phyloP scores from a whole-genome alignment of 2,888 invertebrate species.

The Ornithoptera priamus region DNA sequence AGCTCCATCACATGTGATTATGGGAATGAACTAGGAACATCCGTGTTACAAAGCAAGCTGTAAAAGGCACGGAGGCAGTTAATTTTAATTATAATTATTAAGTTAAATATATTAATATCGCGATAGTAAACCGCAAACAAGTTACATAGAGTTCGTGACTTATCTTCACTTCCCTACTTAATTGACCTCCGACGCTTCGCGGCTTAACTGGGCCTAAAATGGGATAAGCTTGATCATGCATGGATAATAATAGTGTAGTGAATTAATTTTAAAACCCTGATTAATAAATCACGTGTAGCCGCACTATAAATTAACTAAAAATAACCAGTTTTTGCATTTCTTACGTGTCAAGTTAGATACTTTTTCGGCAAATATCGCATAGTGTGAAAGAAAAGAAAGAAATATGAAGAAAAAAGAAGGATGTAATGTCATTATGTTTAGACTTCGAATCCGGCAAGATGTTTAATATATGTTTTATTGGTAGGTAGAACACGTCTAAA shows the following conservation, averaged over 20 bases:
- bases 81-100: neutral
- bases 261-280: neutral
- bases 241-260: neutral
- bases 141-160: slow-evolving; percentile 17
- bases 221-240: slow-evolving; percentile 19
- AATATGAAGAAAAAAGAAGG: too few relatives aligned
- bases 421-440: too few relatives aligned
- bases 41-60: too few relatives aligned
- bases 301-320: neutral
- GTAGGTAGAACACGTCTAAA: too few relatives aligned
- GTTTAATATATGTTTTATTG: too few relatives aligned
- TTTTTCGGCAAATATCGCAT: too few relatives aligned
- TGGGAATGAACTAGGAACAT: too few relatives aligned
- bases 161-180: slow-evolving; percentile 17
- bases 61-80: too few relatives aligned
- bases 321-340: neutral
- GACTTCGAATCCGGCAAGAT: too few relatives aligned
- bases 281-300: neutral
- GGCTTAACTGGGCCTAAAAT: slow-evolving; percentile 8
- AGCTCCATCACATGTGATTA: too few relatives aligned
- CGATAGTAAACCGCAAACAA: neutral
- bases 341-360: too few relatives aligned
- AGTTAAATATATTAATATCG: slow-evolving; percentile 1
- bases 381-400: too few relatives aligned
- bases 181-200: slow-evolving; percentile 16